phyloP scores from a whole-genome alignment of 2,888 invertebrate genomes.

The Seira musarum region DNA sequence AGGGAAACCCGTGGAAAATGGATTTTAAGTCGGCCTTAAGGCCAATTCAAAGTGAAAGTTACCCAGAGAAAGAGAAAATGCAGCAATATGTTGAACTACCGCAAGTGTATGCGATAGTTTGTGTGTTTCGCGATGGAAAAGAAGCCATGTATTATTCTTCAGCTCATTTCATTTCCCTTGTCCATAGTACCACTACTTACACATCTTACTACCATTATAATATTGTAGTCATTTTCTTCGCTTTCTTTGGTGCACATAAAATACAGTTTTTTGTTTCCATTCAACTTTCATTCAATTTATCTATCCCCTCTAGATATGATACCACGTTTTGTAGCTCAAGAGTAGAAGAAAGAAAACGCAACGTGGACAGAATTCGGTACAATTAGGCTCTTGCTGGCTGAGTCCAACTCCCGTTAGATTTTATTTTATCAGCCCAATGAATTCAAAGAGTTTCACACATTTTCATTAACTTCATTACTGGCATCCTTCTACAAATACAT shows the following conservation, averaged over 20 bases:
- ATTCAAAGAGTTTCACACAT: not conserved
- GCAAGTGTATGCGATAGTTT: too few species aligned
- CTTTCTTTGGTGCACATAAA: not conserved
- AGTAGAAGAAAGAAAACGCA: not conserved
- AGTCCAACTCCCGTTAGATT: not conserved
- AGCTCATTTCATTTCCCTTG: too few species aligned
- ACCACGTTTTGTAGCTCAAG: not conserved
- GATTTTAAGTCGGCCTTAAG: too few species aligned
- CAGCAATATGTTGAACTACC: too few species aligned
- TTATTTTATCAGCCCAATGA: not conserved
- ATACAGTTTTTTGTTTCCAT: slow-evolving; percentile 13
- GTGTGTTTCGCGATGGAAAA: too few species aligned
- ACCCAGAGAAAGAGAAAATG: not conserved
- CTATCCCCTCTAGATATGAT: not conserved
- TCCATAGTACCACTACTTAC: too few species aligned
- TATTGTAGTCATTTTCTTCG: too few species aligned
- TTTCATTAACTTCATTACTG: slow-evolving; percentile 1
- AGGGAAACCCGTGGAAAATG: too few species aligned
- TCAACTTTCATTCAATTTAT: slow-evolving; percentile 12
- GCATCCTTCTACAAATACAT: too few species aligned
- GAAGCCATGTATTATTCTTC: too few species aligned
- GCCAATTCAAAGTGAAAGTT: slow-evolving; percentile 18
- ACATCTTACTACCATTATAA: too few species aligned
- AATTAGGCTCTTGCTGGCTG: not conserved
- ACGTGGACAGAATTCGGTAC: not conserved